Conservation (phyloP, 2,113 vertebrate genomes). For the Catharus minimus region DNA sequence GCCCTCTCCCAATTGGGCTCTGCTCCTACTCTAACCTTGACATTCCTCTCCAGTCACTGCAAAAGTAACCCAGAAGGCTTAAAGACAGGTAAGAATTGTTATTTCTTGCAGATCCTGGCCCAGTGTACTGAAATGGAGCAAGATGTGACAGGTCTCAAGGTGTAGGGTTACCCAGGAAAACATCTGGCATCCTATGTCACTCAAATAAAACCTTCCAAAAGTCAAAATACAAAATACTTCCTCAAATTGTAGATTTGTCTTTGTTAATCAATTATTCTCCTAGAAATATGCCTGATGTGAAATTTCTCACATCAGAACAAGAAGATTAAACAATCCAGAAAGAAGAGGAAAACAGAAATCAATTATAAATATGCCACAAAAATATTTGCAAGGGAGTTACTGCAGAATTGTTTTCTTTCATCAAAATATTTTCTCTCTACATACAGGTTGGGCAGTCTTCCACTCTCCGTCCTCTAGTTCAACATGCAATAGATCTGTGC, state of each 20-base stretch:
- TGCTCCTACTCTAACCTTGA: background rate
- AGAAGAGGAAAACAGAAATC: background rate
- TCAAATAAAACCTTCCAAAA: background rate
- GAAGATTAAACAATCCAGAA: background rate
- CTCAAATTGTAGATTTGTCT: background rate
- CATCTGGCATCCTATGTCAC: background rate
- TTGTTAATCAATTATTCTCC: background rate
- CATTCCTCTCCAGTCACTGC: background rate
- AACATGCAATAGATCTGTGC: background rate
- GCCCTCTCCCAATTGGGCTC: background rate
- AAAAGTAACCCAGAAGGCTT: background rate
- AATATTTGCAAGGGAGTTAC: background rate
- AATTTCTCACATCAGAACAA: background rate
- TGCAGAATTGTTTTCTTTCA: background rate
- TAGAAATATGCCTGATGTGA: background rate
- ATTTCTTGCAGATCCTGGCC: background rate
- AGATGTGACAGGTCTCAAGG: background rate
- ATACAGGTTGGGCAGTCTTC: background rate
- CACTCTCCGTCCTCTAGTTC: background rate
- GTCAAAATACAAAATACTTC: background rate
- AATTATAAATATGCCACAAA: background rate
- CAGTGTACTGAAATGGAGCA: background rate
- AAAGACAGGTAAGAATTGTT: background rate
- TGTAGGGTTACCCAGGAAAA: background rate
- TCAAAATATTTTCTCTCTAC: background rate